A percentile compares a stretch with the other conserved stretches of the same genome.
phyloP scores from a whole-genome alignment of 2,113 vertebrate species.

The Monarcha castaneiventris region DNA sequence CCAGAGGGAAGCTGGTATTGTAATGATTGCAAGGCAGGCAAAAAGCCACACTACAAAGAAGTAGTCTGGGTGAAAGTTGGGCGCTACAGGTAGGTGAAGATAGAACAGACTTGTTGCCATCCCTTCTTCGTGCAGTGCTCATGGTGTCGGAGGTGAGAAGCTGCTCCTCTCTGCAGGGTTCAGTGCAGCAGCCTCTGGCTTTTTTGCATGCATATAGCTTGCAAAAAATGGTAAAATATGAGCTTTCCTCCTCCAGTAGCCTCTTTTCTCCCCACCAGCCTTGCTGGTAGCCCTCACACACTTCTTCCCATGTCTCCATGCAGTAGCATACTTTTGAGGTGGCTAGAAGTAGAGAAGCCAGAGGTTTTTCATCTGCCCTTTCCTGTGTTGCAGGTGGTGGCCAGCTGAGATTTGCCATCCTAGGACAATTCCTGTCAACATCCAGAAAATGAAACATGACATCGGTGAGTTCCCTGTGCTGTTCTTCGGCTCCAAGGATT shows the following conservation, averaged over 20 bases:
- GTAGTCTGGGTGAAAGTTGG: conserved; percentile 99
- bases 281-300: neutral
- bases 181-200: neutral
- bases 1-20: conserved; percentile 98
- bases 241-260: neutral
- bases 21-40: conserved; percentile 96
- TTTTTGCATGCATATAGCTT: neutral
- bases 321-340: neutral
- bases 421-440: conserved; percentile 91
- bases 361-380: neutral
- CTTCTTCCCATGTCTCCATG: neutral
- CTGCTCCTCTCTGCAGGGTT: neutral
- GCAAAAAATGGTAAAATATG: neutral
- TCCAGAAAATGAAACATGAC: conserved; percentile 94
- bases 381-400: conserved; percentile 87
- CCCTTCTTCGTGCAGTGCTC: neutral
- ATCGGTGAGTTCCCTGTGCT: conserved; percentile 97
- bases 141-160: neutral
- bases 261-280: neutral
- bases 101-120: neutral
- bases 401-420: conserved; percentile 97
- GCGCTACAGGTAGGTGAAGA: conserved; percentile 87
- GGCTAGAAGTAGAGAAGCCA: neutral
- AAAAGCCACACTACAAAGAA: conserved; percentile 94
- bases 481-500: conserved; percentile 98